Base-by-base conservation (phyloP, 1,140 invertebrate genomes). In the Trypoxylus dichotomus region DNA sequence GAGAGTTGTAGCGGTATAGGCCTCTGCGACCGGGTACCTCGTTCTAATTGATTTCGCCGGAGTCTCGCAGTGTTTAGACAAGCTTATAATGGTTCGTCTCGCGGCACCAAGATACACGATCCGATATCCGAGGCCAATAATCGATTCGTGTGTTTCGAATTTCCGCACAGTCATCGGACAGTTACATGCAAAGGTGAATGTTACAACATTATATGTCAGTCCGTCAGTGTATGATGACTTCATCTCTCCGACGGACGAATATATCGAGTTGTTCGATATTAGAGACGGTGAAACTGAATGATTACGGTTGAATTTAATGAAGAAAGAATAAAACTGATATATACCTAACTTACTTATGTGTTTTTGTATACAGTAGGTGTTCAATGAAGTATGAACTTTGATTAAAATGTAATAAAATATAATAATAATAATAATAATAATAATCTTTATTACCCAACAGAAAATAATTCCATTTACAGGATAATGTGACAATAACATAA, bases 131-230 rank as follows among this genome's bases (percentile, higher is more conserved):
- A 74, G 60, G 27, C 60, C 60, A 82, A 83, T 83, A 83, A 83
- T 83, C 81, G 82, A 83, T 82, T 83, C 81, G 81, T 81, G 81
- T 82, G 60, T 68, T 68, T 68, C 81, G 78, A 79, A 25, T 79
- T 82, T 83, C 78, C 79, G 82, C 82, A 21, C 81, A 83, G 82
- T 83, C 82, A 83, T 82, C 76, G 47, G 81, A 81, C 79, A 79
- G 79, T 79, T 81, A 81, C 81, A 82, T 79, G 80, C 78, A 77
- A 74, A 80, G 80, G 78, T 82, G 81, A 82, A 81, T 60, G 79
- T 79, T 80, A 68, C 74, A 78, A 81, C 81, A 79, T 81, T 80
- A 80, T 78, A 78, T 82, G 78, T 79, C 80, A 81, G 78, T 76
- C 79, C 73, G 60, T 68, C 60, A 76, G 79, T 58, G 43, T 60